Conservation (phyloP, 2,888 invertebrate genomes). For the Dexiosoma caninum region DNA sequence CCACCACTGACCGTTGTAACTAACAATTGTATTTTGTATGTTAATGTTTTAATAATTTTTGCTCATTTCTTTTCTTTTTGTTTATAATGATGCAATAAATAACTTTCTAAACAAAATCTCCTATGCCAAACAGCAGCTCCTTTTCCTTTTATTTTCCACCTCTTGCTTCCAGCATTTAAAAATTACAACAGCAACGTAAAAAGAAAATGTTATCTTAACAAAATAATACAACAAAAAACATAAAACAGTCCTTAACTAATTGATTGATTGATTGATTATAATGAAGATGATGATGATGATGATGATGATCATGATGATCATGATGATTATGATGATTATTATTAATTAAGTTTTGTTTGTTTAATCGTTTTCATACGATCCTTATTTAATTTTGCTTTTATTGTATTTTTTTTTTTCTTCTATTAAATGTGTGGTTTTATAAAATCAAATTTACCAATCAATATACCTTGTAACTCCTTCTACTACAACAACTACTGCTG, state of each 20-base stretch:
- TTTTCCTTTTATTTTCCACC: background rate
- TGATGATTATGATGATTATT: too few relatives aligned
- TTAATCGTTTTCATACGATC: constrained; percentile 62
- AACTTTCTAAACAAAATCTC: background rate
- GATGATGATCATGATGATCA: too few relatives aligned
- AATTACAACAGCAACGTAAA: background rate
- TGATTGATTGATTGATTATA: too few relatives aligned
- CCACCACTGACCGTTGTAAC: constrained; percentile 27
- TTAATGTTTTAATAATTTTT: constrained; percentile 19
- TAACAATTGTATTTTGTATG: constrained; percentile 22
- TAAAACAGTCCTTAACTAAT: constrained; percentile 21
- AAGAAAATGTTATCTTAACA: background rate
- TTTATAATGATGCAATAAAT: constrained; percentile 3
- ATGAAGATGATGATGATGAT: too few relatives aligned
- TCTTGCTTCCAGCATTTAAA: constrained; percentile 30
- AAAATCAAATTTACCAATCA: constrained; percentile 27
- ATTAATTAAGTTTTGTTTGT: constrained; percentile 13
- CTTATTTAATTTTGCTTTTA: constrained; percentile 54
- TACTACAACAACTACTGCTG: constrained; percentile 18
- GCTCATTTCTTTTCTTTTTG: constrained; percentile 6
- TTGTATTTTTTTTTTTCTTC: constrained; percentile 57
- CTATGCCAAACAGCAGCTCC: background rate
- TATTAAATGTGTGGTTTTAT: constrained; percentile 50
- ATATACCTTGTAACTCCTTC: constrained; percentile 28
- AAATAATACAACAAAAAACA: constrained; percentile 29